Conservation (phyloP, 2,113 vertebrate genomes). For the Hassar affinis region DNA sequence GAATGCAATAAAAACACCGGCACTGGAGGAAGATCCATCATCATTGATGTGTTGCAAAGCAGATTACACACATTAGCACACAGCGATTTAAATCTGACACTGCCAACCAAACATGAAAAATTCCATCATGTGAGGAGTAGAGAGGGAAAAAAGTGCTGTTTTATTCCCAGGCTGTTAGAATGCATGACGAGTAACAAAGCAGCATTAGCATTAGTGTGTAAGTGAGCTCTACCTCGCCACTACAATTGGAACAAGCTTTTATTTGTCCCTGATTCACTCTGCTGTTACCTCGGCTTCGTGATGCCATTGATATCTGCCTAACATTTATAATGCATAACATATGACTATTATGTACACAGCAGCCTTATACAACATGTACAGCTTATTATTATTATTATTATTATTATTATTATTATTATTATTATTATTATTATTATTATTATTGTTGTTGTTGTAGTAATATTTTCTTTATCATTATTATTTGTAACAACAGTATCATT, state of each 20-base stretch:
- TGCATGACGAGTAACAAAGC: constrained; percentile 61
- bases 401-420: neutral
- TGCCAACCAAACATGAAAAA: constrained; percentile 81
- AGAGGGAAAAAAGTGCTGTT: constrained; percentile 48
- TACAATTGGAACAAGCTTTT: constrained; percentile 41
- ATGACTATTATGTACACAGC: neutral
- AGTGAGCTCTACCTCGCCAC: constrained; percentile 17
- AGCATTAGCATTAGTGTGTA: constrained; percentile 55
- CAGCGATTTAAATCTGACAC: constrained; percentile 78
- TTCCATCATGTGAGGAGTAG: constrained; percentile 67
- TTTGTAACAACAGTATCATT: no score
- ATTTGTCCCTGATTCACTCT: constrained; percentile 46
- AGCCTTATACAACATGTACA: neutral
- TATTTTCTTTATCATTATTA: neutral
- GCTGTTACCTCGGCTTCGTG: constrained; percentile 10
- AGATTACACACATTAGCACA: constrained; percentile 83
- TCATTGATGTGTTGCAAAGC: constrained; percentile 84
- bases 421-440: neutral
- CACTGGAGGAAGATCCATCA: constrained; percentile 75
- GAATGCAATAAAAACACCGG: constrained; percentile 66
- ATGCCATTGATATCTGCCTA: neutral
- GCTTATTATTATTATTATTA: neutral
- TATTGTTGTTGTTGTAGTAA: neutral
- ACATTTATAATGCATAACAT: neutral
- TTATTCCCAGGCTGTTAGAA: constrained; percentile 68